Percentiles rank a stretch among this genome's conserved stretches.
These are phyloP conservation scores for Biston stratarius DNA, from an alignment of 2,888 invertebrate species.

Conservation along the genomic window DNA sequence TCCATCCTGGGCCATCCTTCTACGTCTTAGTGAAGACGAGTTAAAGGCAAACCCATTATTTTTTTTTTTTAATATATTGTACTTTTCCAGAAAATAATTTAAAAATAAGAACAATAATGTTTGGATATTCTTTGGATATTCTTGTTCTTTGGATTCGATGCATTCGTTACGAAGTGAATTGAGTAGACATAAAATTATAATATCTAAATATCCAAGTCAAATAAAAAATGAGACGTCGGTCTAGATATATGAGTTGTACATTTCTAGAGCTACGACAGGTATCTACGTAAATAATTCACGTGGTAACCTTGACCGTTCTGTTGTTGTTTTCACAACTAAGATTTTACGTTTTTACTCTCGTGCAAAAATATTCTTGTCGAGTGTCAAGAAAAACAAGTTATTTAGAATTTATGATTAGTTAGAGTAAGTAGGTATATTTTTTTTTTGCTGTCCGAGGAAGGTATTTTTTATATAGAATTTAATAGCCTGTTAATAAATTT, in stretches of 20 bases:
- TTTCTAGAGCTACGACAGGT: neutral
- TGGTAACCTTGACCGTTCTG: conserved; percentile 29
- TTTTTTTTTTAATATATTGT: too few species aligned
- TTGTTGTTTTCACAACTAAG: conserved; percentile 14
- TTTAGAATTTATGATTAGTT: conserved; percentile 1
- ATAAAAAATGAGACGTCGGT: neutral
- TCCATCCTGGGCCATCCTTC: too few species aligned
- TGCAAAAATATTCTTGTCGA: conserved; percentile 12
- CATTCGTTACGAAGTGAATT: too few species aligned
- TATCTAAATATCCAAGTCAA: neutral
- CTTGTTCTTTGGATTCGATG: too few species aligned
- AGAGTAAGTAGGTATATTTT: neutral
- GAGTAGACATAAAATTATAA: too few species aligned
- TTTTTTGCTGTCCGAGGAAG: too few species aligned
- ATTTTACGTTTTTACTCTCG: conserved; percentile 14
- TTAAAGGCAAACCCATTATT: too few species aligned
- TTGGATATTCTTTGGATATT: too few species aligned
- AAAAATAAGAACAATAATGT: too few species aligned
- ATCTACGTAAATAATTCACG: conserved; percentile 9
- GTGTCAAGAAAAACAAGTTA: conserved; percentile 16
- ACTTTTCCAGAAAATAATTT: too few species aligned
- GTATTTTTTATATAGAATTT: neutral
- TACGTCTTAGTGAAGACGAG: too few species aligned
- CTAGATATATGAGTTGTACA: neutral
- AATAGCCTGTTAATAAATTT: too few species aligned